Conservation (phyloP, 2,888 invertebrate species). For the Amphimallon solstitiale region DNA sequence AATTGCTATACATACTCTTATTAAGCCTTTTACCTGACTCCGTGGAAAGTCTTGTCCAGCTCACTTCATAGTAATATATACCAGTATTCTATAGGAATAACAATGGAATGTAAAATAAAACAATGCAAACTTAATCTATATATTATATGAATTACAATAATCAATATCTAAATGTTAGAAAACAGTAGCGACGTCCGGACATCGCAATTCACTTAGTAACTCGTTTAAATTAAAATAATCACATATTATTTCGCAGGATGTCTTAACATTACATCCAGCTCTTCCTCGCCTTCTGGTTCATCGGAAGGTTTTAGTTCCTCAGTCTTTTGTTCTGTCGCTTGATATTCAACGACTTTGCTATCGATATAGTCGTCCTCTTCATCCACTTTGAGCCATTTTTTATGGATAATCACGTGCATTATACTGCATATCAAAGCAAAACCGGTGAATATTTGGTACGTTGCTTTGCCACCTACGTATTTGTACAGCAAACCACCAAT, state of each 20-base stretch:
- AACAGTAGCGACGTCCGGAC: too few species aligned
- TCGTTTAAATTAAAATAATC: too few species aligned
- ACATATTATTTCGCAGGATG: not conserved
- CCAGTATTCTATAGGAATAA: too few species aligned
- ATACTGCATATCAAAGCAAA: conserved; percentile 63
- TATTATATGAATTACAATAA: too few species aligned
- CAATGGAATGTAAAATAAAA: too few species aligned
- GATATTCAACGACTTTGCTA: conserved; percentile 41
- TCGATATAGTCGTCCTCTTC: conserved; percentile 46
- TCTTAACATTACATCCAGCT: conserved; percentile 7
- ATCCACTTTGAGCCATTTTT: conserved; percentile 52
- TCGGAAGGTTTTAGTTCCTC: not conserved
- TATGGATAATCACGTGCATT: conserved; percentile 62
- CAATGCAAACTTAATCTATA: too few species aligned
- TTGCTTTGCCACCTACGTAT: conserved; percentile 69
- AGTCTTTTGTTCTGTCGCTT: conserved; percentile 47
- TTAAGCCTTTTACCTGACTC: too few species aligned
- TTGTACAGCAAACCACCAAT: conserved; percentile 77
- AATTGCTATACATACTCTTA: too few species aligned
- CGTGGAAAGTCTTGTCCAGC: too few species aligned
- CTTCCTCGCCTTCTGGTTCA: not conserved
- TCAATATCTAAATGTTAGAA: too few species aligned
- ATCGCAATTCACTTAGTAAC: too few species aligned
- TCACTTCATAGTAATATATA: too few species aligned
- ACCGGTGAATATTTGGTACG: conserved; percentile 66